phyloP scores from a whole-genome alignment of 2,113 vertebrate genomes.

The Trinectes maculatus region DNA sequence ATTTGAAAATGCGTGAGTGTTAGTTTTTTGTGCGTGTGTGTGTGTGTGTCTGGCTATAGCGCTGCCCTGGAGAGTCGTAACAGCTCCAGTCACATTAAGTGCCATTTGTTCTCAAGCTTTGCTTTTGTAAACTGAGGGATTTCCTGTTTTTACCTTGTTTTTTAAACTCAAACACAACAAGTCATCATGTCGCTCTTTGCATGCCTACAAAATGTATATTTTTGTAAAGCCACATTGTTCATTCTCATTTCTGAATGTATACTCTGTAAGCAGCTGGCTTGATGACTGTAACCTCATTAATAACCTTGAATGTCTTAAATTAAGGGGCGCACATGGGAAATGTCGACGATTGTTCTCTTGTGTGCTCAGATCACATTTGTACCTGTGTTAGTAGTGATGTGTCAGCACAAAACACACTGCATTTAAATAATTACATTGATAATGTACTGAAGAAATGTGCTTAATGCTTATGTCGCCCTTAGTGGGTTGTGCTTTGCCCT shows the following conservation, averaged over 20 bases:
- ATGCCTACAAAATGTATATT: conserved; percentile 74
- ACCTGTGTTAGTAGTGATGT: conserved; percentile 18
- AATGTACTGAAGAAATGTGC: conserved; percentile 28
- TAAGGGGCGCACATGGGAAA: conserved; percentile 21
- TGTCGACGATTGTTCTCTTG: neutral
- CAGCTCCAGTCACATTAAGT: conserved; percentile 56
- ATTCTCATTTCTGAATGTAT: conserved; percentile 49
- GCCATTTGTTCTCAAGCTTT: conserved; percentile 66
- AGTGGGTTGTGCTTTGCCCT: conserved; percentile 25
- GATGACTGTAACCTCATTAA: conserved; percentile 33
- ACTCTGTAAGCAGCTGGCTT: conserved; percentile 30
- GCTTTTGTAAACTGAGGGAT: conserved; percentile 58
- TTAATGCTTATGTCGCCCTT: conserved; percentile 18
- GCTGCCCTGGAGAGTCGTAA: conserved; percentile 46
- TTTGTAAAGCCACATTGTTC: conserved; percentile 66
- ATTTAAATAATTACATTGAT: conserved; percentile 33
- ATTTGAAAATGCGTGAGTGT: conserved; percentile 19
- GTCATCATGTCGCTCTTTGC: conserved; percentile 29
- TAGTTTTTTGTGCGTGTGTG: conserved; percentile 34
- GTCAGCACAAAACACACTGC: conserved; percentile 31
- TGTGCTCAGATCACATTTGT: conserved; percentile 29
- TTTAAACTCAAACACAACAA: conserved; percentile 41
- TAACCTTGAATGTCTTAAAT: conserved; percentile 29
- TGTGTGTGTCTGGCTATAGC: conserved; percentile 33
- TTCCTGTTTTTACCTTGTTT: conserved; percentile 46